A percentile compares a stretch with the other conserved stretches of the same genome.
Evolutionary conservation across 35 echinoderm and acorn worm species (phyloP).

Genomic region (Lytechinus variegatus): DNA sequence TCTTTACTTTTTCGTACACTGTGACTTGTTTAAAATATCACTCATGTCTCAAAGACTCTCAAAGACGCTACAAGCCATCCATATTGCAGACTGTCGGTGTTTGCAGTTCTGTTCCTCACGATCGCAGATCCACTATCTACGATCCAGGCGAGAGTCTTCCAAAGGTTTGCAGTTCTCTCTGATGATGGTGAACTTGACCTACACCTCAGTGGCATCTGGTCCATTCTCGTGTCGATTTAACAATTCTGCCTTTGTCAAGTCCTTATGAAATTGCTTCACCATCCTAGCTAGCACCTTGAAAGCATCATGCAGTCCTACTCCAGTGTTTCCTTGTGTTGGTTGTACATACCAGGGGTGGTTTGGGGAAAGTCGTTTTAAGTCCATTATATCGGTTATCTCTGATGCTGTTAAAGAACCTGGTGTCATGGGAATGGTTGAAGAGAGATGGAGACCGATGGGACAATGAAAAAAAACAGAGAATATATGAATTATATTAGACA

Average conservation of each 20-base stretch:
- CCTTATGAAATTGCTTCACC: constrained; percentile 93
- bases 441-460: not conserved
- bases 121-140: too few species aligned
- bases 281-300: constrained; percentile 88
- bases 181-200: not conserved
- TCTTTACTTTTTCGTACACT: not conserved
- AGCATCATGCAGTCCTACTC: constrained; percentile 84
- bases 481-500: too few species aligned
- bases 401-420: constrained; percentile 70
- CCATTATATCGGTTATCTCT: constrained; percentile 75
- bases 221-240: constrained; percentile 42
- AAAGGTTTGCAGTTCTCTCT: not conserved
- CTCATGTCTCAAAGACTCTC: not conserved
- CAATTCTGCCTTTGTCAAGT: constrained; percentile 52
- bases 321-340: constrained; percentile 82
- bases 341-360: constrained; percentile 83
- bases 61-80: not conserved
- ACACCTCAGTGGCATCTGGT: constrained; percentile 69
- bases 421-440: not conserved
- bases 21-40: not conserved
- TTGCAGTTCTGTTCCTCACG: not conserved
- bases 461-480: not conserved
- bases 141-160: not conserved
- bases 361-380: constrained; percentile 67
- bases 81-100: not conserved